phyloP scores from a whole-genome alignment of 2,888 invertebrate species.

The Tuberolachnus salignus region DNA sequence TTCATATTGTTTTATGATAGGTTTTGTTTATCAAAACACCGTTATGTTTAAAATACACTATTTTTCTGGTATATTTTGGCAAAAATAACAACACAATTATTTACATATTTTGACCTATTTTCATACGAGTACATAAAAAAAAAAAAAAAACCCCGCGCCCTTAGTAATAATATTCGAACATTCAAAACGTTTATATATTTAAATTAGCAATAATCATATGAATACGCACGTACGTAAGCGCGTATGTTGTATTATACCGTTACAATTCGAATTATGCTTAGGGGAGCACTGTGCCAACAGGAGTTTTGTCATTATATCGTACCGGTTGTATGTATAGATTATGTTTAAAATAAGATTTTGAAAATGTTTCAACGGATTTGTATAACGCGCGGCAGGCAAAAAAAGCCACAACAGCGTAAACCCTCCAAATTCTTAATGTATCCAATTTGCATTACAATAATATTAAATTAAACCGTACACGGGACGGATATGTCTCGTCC shows the following conservation, averaged over 20 bases:
- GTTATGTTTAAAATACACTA: no score
- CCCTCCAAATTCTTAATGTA: conserved; percentile 3
- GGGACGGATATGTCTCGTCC: not conserved
- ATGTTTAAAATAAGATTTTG: conserved; percentile 33
- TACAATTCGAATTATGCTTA: conserved; percentile 18
- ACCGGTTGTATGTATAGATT: conserved; percentile 3
- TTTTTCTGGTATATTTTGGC: no score
- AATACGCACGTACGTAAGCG: not conserved
- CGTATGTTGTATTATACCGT: not conserved
- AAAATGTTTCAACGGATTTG: conserved; percentile 26
- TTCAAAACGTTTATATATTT: conserved; percentile 12
- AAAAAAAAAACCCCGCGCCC: no score
- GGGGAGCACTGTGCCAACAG: conserved; percentile 34
- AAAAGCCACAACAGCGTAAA: conserved; percentile 16
- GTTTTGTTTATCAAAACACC: no score
- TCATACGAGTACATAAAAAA: no score
- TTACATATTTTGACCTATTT: no score
- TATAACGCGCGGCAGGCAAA: conserved; percentile 2
- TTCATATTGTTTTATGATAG: no score
- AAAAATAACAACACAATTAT: no score
- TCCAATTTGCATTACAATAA: conserved; percentile 38
- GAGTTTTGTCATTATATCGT: not conserved
- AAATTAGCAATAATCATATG: conserved; percentile 30
- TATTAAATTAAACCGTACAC: conserved; percentile 29
- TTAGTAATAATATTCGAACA: not conserved